Evolutionary conservation across 2,113 vertebrate genomes (phyloP), one percentile per base, ranked within the genome.

Genomic region (Varanus komodoensis): DNA sequence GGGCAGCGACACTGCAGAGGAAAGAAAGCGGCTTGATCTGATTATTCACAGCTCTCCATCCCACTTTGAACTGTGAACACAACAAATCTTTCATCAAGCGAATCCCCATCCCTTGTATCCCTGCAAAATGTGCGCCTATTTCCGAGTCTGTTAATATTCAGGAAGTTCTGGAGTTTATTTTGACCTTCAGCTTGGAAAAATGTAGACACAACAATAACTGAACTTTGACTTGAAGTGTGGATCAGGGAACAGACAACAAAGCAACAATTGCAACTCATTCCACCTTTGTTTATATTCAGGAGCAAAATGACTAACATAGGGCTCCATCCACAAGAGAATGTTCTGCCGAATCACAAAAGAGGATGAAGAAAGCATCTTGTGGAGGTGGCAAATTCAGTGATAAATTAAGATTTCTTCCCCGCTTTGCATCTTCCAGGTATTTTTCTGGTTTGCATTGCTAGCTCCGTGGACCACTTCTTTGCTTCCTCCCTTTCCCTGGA

Each of bases 281-380:
- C 8, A 0, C 82, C 85, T 87, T 90, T 94, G 89, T 38, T 96
- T 96, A 91, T 92, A 91, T 88, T 92, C 54, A 15, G n/a, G 93
- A 91, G 91, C 91, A 92, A 88, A 94, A 94, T 89, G 95, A 93
- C 90, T 93, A 95, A 92, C 91, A 89, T 1, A 88, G 90, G 92
- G 84, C 92, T 95, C 93, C 93, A 91, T 94, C 87, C 69, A 87
- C 78, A 95, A 92, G 94, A 84, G 74, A 64, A 48, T 79, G 84
- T 87, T 82, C 54, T 25, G 27, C 48, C 69, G 92, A 57, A 50
- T 8, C 21, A 21, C 0, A 86, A 7, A 79, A 44, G 52, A 81
- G 92, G 4, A 5, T 88, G 87, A 94, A 84, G 84, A 74, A 89
- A 94, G 79, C 91, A 86, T 94, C 80, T 82, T 88, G 92, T 75